Conservation (phyloP, 2,888 invertebrate genomes). For the Sphaerophoria taeniata region DNA sequence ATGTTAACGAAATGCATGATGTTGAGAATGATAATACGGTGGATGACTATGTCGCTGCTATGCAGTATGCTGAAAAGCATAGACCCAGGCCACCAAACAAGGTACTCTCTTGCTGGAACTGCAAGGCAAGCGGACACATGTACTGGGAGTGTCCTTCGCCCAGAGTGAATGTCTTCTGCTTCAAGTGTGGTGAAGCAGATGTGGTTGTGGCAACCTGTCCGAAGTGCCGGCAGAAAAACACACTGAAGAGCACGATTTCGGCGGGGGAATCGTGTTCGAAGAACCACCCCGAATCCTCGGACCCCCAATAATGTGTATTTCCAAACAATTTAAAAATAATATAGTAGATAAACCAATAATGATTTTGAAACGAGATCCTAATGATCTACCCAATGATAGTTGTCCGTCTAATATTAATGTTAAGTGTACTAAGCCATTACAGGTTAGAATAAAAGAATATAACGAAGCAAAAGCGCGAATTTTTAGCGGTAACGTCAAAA, state of each 20-base stretch:
- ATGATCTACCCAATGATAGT: too few relatives aligned
- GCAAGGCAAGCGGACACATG: neutral
- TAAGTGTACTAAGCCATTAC: neutral
- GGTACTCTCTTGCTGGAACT: neutral
- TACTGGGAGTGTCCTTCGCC: neutral
- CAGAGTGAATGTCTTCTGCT: neutral
- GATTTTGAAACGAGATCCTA: neutral
- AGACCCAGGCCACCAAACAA: neutral
- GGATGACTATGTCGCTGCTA: neutral
- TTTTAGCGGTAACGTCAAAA: neutral
- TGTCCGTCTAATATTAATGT: too few relatives aligned
- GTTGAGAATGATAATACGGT: neutral
- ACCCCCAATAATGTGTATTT: neutral
- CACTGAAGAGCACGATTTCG: neutral
- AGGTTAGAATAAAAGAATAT: neutral
- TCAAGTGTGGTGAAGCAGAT: conserved; percentile 2
- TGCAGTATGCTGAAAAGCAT: neutral
- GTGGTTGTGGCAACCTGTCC: neutral
- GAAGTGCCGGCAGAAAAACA: neutral
- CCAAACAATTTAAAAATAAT: too few relatives aligned
- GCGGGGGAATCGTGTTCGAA: neutral
- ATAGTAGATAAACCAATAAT: too few relatives aligned
- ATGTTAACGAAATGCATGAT: neutral
- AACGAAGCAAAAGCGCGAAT: neutral
- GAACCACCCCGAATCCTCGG: neutral